Base-by-base conservation (phyloP, 92 coral and sea anemone species). In the Siderastrea siderea region DNA sequence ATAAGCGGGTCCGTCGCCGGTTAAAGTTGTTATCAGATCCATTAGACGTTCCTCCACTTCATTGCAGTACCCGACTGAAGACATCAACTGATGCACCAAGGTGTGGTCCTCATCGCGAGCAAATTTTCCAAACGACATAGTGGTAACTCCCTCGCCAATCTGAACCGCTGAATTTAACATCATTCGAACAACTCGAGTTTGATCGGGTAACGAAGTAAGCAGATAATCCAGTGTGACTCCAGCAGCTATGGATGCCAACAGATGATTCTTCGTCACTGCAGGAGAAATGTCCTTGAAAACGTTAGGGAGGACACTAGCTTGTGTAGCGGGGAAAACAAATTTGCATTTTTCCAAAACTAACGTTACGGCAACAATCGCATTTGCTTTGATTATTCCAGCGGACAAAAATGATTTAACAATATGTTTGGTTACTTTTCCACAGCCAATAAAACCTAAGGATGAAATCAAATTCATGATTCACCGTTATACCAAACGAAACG, bases 1-100 rank as follows among this genome's bases (percentile, higher is more conserved):
- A 86, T 97, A 97, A 47, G 99, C 99, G 2, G 99, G 99, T 14
- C 99, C 99, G 6, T 98, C 98, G 46, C 99, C 99, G 68, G 96
- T 93, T 14, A 97, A 87, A 0, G 97, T 98, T 1, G 99, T 97
- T 95, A 97, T 95, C 11, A 97, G 98, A 81, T 97, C 99, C 98
- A 95, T 96, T 49, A 94, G 74, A 19, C 94, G 94, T 84, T 97
- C 99, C 0, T 93, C 95, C 16, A 96, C 96, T 61, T 97, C 99
- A 70, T 95, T 94, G 76, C 98, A 94, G 74, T 96, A 94, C 4
- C 99, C 99, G 45, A 97, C 99, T 10, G 96, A 88, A 19, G 94
- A 80, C 94, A 97, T 96, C 78, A 97, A 88, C 51, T 94, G 70
- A 77, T 96, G 94, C 64, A 97, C 83, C 72, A 90, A 86, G 14